Evolutionary conservation across 2,113 vertebrate genomes (phyloP), one percentile per base, ranked within the genome.

Genomic region (Amphilophus citrinellus): DNA sequence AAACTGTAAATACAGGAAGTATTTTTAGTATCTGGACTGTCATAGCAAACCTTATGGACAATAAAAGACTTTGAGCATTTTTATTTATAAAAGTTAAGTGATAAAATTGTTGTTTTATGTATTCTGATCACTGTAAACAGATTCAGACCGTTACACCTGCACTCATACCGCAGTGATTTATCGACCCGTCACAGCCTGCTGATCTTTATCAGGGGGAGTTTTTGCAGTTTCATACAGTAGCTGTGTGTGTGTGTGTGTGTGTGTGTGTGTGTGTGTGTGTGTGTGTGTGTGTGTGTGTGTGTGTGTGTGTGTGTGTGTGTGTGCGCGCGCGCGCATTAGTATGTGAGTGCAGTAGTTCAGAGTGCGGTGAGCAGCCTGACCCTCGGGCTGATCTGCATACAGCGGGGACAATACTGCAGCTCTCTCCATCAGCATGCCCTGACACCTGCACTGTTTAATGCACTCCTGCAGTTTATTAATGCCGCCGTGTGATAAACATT

Each of bases 391-490:
- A 95, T 96, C 92, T 95, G 90, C 95, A 95, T 96, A 92, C 91
- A 65, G 91, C 91, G 59, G 90, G 86, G 84, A 92, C 88, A 86
- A 88, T 85, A 79, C 90, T 85, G 92, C 90, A 82, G 91, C 94
- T 92, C 90, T 84, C 92, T 95, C 94, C 92, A 95, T 96, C 95
- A 95, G 95, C 89, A 94, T 94, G 92, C 93, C 87, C 80, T 95
- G 94, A 95, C 95, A 95, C 93, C 92, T 89, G 84, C 91, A 87
- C 89, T 76, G 88, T 94, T 95, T 96, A 95, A 96, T 96, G 94
- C 95, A 96, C 95, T 96, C 91, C 93, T 90, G 82, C 93, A 95
- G 91, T 96, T 95, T 95, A 95, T 96, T 95, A 96, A 95, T 93
- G 94, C 89, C 88, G 88, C 87, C 82, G 87, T 91, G 92, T 88